Base-by-base conservation (phyloP, 2,797 vertebrate genomes). In the Pampus argenteus region DNA sequence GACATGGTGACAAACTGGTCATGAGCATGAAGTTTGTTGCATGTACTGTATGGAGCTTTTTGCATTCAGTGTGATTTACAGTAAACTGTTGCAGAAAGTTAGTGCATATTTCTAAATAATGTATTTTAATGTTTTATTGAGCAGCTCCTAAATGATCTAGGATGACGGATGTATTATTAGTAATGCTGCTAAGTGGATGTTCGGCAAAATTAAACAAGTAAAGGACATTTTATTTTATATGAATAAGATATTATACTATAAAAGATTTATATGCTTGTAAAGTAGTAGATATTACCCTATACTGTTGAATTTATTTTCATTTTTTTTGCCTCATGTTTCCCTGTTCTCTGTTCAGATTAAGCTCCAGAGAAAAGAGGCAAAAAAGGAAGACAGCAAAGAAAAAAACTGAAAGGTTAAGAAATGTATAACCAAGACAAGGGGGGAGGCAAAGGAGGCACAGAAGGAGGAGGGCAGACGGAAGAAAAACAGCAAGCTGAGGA, bases 401-500 rank as follows among this genome's bases (percentile, higher is more conserved):
- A 66, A 22, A 28, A 13, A n/a, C 18, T n/a, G n/a, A 10, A 44
- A 63, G 29, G 11, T 11, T 17, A 3, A 77, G 64, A 68, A 31
- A 94, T 93, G 91, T 85, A 91, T 48, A 78, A 76, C 68, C 76
- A 84, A 50, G 88, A 89, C 73, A 66, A 81, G 5, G 48, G 62
- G 45, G 76, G 61, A 65, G 76, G 63, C 25, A 61, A 20, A 29
- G 65, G 55, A 8, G 71, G 45, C 6, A 38, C 9, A 17, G 78
- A 59, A 58, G 77, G 61, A 61, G 78, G 75, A 44, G 74, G 56
- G 0, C 34, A 71, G 45, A 14, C 58, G 1, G 58, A 61, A 11
- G 86, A 84, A 18, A 89, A 89, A 25, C 60, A 65, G 17, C 67
- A 67, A 42, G 29, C 45, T 5, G 78, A 89, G 49, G 89, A 91